Conservation (phyloP, 2,113 vertebrate genomes). For the Dasyprocta punctata region DNA sequence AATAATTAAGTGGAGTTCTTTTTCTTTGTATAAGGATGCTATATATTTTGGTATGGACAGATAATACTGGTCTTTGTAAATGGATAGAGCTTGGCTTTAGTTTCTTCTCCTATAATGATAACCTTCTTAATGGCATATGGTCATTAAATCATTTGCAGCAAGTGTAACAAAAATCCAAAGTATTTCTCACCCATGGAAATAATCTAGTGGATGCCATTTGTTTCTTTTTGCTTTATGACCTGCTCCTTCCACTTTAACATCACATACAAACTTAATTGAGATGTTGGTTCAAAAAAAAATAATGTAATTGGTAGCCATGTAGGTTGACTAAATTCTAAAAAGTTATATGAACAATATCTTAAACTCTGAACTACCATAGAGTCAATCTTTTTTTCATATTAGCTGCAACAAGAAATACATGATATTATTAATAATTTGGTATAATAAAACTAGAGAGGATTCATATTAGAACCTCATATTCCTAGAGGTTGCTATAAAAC, state of each 20-base stretch:
- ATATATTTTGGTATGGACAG: neutral
- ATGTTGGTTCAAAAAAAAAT: constrained; percentile 13
- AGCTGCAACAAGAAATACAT: constrained; percentile 47
- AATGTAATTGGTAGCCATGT: neutral
- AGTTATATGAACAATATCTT: neutral
- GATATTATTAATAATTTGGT: constrained; percentile 53
- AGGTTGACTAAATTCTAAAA: constrained; percentile 44
- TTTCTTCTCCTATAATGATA: neutral
- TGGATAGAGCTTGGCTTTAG: neutral
- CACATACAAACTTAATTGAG: neutral
- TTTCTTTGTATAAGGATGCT: constrained; percentile 10
- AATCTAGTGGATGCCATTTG: neutral
- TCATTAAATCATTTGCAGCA: neutral
- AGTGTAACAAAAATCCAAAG: neutral
- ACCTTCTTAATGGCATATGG: neutral
- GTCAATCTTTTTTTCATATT: constrained; percentile 37
- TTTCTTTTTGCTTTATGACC: neutral
- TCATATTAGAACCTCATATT: constrained; percentile 33
- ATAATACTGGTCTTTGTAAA: neutral
- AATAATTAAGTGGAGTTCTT: neutral
- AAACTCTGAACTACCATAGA: constrained; percentile 22
- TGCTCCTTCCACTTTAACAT: neutral
- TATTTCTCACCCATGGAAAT: neutral
- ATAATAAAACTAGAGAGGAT: constrained; percentile 35
- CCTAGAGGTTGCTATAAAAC: constrained; percentile 64